Evolutionary conservation across 2,797 vertebrate genomes (phyloP).

Genomic region (Mustela erminea): DNA sequence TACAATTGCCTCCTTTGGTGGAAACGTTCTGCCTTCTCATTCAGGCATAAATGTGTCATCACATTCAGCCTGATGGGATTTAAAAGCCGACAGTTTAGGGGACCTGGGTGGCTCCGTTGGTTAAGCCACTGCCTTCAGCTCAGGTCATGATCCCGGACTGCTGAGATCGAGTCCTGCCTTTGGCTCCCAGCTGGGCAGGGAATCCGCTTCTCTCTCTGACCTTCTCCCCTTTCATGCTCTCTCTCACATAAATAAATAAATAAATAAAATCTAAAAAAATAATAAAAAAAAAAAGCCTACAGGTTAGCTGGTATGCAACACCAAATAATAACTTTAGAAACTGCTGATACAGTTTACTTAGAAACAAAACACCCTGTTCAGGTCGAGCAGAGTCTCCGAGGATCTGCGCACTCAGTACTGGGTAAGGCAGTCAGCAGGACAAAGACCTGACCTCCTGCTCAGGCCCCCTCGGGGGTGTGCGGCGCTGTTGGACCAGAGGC

Average conservation of each 20-base stretch:
- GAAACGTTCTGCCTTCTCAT: background rate
- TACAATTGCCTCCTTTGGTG: background rate
- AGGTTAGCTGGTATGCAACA: background rate
- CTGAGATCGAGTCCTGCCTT: no score
- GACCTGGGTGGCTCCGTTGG: no score
- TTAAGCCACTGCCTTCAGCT: no score
- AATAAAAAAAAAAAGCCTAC: background rate
- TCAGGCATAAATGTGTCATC: background rate
- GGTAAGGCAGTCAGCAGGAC: no score
- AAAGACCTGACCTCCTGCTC: no score
- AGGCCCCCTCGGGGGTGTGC: accelerated
- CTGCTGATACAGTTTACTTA: background rate
- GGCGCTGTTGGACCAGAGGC: background rate
- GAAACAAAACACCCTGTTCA: background rate
- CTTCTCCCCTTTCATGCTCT: no score
- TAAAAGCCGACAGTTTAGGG: background rate
- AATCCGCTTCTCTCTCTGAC: no score
- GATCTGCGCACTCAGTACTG: background rate
- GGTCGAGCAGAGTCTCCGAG: background rate
- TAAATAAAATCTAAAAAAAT: no score
- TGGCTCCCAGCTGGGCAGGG: no score
- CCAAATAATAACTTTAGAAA: background rate
- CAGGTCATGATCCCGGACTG: no score
- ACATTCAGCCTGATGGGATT: background rate
- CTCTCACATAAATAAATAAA: no score